Conservation (phyloP, 1,140 invertebrate genomes). For the Lepidurus couesii region DNA sequence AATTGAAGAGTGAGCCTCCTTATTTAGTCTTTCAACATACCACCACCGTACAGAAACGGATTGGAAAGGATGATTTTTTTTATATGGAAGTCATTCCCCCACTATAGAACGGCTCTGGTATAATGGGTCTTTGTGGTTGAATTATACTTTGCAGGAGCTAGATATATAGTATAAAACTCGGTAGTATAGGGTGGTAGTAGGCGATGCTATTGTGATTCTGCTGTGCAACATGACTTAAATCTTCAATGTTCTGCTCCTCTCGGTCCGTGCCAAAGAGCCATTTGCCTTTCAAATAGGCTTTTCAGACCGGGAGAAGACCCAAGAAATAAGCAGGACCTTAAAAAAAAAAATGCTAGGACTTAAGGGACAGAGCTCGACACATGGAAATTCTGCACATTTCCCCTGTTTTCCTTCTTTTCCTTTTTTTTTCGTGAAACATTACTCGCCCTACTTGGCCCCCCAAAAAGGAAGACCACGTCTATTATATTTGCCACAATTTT, state of each 20-base stretch:
- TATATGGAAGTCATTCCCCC: too few species aligned
- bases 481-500: slow-evolving; percentile 22
- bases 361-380: slow-evolving; percentile 14
- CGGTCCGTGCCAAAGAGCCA: slow-evolving; percentile 17
- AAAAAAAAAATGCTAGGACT: neutral
- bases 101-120: too few species aligned
- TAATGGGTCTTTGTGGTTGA: neutral
- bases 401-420: neutral
- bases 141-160: neutral
- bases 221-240: slow-evolving; percentile 22
- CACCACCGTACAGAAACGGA: too few species aligned
- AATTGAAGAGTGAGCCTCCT: too few species aligned
- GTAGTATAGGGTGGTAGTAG: neutral
- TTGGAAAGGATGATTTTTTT: too few species aligned
- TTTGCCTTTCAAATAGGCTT: slow-evolving; percentile 22
- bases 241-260: slow-evolving; percentile 18
- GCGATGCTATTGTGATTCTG: neutral
- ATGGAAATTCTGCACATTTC: slow-evolving; percentile 14
- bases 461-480: neutral
- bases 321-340: neutral
- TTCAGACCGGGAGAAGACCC: neutral
- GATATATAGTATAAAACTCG: slow-evolving; percentile 4
- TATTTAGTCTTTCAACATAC: too few species aligned
- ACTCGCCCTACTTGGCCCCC: neutral
- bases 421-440: neutral